These are phyloP conservation scores for Forbesichthys agassizii DNA, from an alignment of 2,113 vertebrate species.

Conservation along the genomic window DNA sequence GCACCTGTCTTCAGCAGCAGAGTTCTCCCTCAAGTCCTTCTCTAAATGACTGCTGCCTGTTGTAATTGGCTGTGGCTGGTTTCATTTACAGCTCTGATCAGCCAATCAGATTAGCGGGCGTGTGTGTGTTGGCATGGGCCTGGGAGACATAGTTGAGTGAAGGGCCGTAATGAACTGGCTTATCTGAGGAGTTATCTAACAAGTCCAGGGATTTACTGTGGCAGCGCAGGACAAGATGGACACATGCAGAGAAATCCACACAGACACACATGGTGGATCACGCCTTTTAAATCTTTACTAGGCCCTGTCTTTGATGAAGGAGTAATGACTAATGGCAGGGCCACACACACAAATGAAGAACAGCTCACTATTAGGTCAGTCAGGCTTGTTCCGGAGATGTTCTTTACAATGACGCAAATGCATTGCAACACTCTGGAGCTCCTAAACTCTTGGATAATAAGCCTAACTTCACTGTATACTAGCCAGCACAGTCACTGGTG, in stretches of 20 bases:
- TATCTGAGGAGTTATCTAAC: conserved; percentile 64
- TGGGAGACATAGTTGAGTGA: conserved; percentile 55
- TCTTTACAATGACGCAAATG: too few species aligned
- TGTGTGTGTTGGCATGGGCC: conserved; percentile 49
- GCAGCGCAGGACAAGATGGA: conserved; percentile 9
- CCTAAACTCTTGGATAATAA: too few species aligned
- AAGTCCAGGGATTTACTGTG: conserved; percentile 54
- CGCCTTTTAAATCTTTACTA: too few species aligned
- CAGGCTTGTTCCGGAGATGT: too few species aligned
- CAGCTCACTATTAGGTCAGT: too few species aligned
- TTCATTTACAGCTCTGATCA: conserved; percentile 73
- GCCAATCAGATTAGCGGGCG: conserved; percentile 69
- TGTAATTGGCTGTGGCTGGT: conserved; percentile 70
- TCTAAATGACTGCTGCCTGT: conserved; percentile 65
- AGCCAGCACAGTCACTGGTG: too few species aligned
- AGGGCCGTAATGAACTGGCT: conserved; percentile 53
- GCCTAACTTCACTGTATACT: too few species aligned
- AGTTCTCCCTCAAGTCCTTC: conserved; percentile 67
- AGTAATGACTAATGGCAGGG: too few species aligned
- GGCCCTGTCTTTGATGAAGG: too few species aligned
- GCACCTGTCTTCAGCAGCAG: conserved; percentile 64
- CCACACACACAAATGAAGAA: too few species aligned
- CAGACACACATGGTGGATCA: too few species aligned
- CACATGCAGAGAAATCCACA: background rate
- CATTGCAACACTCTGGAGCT: too few species aligned